A percentile compares a stretch with the other conserved stretches of the same genome.
Conservation (phyloP, 2,888 invertebrate species). For the Cephonodes hylas region DNA sequence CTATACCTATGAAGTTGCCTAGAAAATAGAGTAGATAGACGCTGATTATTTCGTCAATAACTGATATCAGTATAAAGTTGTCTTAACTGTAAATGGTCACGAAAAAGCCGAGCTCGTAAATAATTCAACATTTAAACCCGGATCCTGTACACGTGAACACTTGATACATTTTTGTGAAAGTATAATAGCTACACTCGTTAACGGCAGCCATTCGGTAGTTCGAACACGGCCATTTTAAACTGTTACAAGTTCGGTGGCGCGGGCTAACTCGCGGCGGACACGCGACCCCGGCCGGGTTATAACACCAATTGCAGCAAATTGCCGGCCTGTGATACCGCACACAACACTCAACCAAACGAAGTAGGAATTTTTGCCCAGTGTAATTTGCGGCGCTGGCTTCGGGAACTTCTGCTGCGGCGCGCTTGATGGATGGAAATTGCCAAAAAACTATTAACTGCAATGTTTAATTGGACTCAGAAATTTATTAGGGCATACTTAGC, state of each 20-base stretch:
- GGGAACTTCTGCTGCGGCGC: neutral
- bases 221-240: conserved; percentile 48
- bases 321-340: conserved; percentile 13
- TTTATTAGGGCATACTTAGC: no score
- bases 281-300: conserved; percentile 38
- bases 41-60: no score
- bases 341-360: conserved; percentile 3
- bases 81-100: no score
- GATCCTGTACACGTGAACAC: neutral
- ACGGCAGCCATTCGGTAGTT: conserved; percentile 27
- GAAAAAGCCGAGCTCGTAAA: no score
- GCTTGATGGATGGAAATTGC: neutral
- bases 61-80: no score
- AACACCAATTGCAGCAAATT: conserved; percentile 38
- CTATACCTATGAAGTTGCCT: no score
- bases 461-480: no score
- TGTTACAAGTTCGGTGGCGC: conserved; percentile 31
- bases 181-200: conserved; percentile 16
- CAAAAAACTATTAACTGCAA: neutral
- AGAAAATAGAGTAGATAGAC: no score
- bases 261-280: conserved; percentile 38
- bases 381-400: neutral
- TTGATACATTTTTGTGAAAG: neutral
- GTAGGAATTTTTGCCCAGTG: conserved; percentile 5
- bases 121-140: neutral